Evolutionary conservation across 2,797 vertebrate genomes (phyloP).

Genomic region (Emys orbicularis): DNA sequence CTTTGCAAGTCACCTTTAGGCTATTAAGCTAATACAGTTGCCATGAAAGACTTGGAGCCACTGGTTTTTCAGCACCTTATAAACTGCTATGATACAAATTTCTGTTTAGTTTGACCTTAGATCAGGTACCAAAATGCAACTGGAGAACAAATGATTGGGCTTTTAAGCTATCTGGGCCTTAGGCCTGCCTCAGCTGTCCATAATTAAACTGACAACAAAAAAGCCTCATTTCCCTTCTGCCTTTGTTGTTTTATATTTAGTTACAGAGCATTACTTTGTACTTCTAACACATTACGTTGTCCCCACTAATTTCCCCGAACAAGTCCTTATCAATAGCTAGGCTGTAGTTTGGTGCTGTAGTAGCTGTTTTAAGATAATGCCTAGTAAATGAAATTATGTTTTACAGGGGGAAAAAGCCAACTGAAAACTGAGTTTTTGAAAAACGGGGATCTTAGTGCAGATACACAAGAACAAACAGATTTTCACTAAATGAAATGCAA

Average conservation of each 20-base stretch:
- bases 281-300: slow-evolving; percentile 7
- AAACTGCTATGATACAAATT: not conserved
- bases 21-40: not conserved
- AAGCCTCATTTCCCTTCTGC: not conserved
- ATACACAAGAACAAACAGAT: too few relatives aligned
- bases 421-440: too few relatives aligned
- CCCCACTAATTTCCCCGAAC: not conserved
- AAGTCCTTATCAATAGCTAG: too few relatives aligned
- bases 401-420: too few relatives aligned
- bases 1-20: not conserved
- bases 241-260: slow-evolving; percentile 1
- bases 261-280: not conserved
- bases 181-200: not conserved
- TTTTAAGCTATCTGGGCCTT: not conserved
- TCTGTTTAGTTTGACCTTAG: not conserved
- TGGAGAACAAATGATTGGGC: not conserved
- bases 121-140: not conserved
- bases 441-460: too few relatives aligned
- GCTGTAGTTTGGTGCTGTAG: not conserved
- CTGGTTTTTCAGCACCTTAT: not conserved
- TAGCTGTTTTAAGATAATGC: not conserved
- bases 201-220: slow-evolving; percentile 44
- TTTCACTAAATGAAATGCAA: too few relatives aligned
- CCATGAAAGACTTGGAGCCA: not conserved
- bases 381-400: not conserved